Base-by-base conservation (phyloP, 2,888 invertebrate species). In the Trichogramma dendrolimi region DNA sequence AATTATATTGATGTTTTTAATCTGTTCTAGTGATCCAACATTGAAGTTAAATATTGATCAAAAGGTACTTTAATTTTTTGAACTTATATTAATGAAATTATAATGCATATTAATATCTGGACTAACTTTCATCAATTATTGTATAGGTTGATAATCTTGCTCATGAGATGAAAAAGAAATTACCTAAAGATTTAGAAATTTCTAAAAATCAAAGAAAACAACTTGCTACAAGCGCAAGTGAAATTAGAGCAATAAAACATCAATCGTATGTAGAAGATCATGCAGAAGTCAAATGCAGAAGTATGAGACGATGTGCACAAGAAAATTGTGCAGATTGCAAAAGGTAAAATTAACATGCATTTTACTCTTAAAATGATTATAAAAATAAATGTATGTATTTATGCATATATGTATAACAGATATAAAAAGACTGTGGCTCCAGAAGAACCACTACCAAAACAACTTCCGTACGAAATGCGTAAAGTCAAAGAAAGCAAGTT, bases 401-500 rank as follows among this genome's bases (percentile, higher is more conserved):
- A 5, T 14, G 7, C 14, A 1, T 27, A 27, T 27, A 27, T 27
- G 27, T 27, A 27, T 27, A 2, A 27, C 27, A 52, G 7, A 52
- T 40, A n/a, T 4, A 52, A 52, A 11, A 52, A 52, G 42, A 10
- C n/a, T 14, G 39, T 4, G 7, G 14, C 44, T 44, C 7, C 39
- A 27, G 4, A 6, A 8, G 44, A 55, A 5, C n/a, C n/a, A 11
- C 10, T 44, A 42, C 44, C 44, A 7, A 44, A 44, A 46, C 38
- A 55, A 44, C 43, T 55, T 48, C 6, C 6, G 0, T 48, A 11
- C 0, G 5, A 46, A 55, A 44, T 11, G 5, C 10, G 11, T 7
- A 53, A 53, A 38, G 53, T 53, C 4, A 53, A 53, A 11, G 40
- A 42, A 54, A 54, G 54, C 43, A 54, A 43, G 10, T n/a, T 8